Base-by-base conservation (phyloP, 2,113 vertebrate species). In the Neomonachus schauinslandi region DNA sequence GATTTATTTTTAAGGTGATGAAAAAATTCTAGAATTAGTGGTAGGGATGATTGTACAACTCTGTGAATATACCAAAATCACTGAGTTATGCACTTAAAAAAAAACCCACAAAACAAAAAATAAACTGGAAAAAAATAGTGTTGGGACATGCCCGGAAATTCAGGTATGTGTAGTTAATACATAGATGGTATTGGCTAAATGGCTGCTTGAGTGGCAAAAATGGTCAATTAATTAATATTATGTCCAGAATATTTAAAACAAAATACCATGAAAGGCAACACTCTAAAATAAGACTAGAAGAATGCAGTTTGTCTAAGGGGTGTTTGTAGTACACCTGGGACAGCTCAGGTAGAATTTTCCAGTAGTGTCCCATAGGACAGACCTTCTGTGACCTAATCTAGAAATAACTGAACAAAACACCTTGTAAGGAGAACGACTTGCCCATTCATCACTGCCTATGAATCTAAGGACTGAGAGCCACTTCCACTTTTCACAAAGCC, bases 11-110 rank as follows among this genome's bases (percentile, higher is more conserved):
- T 76, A 88, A 91, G 4, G 42, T 49, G 2, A 72, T 26, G 1
- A 93, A 92, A 94, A 67, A 72, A 74, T 61, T 91, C 46, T 90
- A 39, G 15, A 86, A 96, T 72, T 46, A 63, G 13, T 53, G 33
- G 26, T 91, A 11, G 16, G 77, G 9, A 76, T 63, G 9, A 8
- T 18, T 87, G 10, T n/a, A 39, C 9, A 89, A 74, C 1, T 84
- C 21, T 67, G n/a, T 63, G 21, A 95, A 91, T 91, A 94, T 53
- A 69, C 4, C 19, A 42, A 95, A 88, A 57, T 49, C 33, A 86
- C 14, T 59, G 21, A 93, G 72, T 72, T 83, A 14, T 53, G 49
- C 15, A 49, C 18, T 71, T 72, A 33, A 8, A 59, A 33, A 69
- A n/a, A 76, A 28, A 21, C 5, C 2, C 31, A 84, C 10, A 72